phyloP scores from a whole-genome alignment of 2,888 invertebrate species.

The Pammene fasciana region DNA sequence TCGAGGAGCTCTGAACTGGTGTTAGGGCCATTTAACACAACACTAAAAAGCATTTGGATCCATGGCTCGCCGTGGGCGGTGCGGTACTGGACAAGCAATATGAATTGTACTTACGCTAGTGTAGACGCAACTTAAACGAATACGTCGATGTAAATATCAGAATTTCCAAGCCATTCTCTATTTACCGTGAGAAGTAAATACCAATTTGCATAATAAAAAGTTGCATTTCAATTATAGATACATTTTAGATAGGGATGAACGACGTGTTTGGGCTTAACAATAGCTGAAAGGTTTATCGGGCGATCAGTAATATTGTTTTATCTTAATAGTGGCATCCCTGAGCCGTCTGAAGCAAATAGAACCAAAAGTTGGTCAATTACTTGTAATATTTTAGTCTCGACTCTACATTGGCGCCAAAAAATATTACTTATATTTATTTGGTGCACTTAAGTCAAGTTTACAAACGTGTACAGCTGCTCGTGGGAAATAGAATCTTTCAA shows the following conservation, averaged over 20 bases:
- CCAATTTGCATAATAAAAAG: slow-evolving; percentile 39
- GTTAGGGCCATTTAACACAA: slow-evolving; percentile 44
- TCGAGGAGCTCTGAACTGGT: slow-evolving; percentile 27
- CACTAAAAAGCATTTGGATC: slow-evolving; percentile 54
- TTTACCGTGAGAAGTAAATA: slow-evolving; percentile 55
- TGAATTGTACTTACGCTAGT: slow-evolving; percentile 69
- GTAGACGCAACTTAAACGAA: slow-evolving; percentile 51
- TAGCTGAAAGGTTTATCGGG: slow-evolving; percentile 44
- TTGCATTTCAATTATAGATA: slow-evolving; percentile 39
- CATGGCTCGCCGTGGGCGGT: slow-evolving; percentile 75
- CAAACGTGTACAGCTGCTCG: not conserved
- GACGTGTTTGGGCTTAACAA: slow-evolving; percentile 41
- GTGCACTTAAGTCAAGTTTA: slow-evolving; percentile 14
- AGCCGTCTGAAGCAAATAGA: slow-evolving; percentile 46
- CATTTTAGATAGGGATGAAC: slow-evolving; percentile 45
- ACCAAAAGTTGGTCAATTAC: slow-evolving; percentile 48
- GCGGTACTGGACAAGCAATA: slow-evolving; percentile 74
- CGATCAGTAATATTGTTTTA: slow-evolving; percentile 48
- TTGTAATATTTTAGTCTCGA: slow-evolving; percentile 62
- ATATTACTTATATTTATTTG: slow-evolving; percentile 41
- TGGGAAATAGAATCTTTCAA: not conserved
- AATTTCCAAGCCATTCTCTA: slow-evolving; percentile 58
- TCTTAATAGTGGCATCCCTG: slow-evolving; percentile 53
- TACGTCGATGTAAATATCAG: slow-evolving; percentile 62
- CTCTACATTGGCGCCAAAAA: slow-evolving; percentile 55